Evolutionary conservation across 2,797 vertebrate species (phyloP).

Genomic region (Poecilia gillii): DNA sequence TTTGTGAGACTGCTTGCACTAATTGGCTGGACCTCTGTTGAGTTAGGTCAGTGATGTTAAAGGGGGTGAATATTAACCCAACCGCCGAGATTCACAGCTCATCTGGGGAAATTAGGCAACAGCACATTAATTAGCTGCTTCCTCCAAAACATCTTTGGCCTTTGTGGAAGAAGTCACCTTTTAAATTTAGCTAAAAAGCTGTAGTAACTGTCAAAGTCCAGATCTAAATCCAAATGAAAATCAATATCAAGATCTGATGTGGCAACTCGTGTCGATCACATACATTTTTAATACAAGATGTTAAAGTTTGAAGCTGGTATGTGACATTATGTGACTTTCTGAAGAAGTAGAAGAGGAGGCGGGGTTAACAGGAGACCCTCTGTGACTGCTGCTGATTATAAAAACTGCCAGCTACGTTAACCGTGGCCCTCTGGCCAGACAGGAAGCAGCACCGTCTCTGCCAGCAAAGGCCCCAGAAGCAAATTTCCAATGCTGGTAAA

Average conservation of each 20-base stretch:
- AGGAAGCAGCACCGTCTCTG: slow-evolving; percentile 32
- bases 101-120: not conserved
- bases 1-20: not conserved
- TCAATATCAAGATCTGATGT: not conserved
- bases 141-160: not conserved
- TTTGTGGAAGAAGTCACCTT: not conserved
- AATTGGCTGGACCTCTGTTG: not conserved
- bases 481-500: slow-evolving; percentile 22
- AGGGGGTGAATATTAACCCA: not conserved
- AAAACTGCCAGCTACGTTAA: slow-evolving; percentile 46
- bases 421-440: slow-evolving; percentile 36
- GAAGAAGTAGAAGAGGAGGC: not conserved
- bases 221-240: not conserved
- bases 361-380: slow-evolving; percentile 12
- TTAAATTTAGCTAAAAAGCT: not conserved
- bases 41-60: not conserved
- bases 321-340: not conserved
- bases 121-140: not conserved
- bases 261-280: not conserved
- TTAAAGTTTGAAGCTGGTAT: not conserved
- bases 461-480: slow-evolving; percentile 27
- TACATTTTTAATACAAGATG: not conserved
- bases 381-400: slow-evolving; percentile 23
- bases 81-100: not conserved
- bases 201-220: not conserved